Conservation (phyloP, 1,140 invertebrate genomes). For the Drosophila dunni region DNA sequence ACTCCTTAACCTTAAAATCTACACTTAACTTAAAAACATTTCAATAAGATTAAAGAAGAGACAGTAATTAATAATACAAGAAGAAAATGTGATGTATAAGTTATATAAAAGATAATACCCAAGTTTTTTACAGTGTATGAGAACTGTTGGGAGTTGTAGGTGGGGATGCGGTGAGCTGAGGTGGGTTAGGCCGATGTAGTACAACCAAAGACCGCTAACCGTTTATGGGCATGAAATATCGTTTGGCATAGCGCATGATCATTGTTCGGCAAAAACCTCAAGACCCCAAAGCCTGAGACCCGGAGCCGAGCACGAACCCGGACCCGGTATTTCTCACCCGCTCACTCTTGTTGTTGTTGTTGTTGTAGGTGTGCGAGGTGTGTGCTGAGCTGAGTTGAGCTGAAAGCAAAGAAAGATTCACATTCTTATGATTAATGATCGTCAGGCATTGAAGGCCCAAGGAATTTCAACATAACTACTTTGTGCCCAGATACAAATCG, state of each 20-base stretch:
- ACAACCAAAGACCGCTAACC: conserved; percentile 52
- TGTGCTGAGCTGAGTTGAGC: conserved; percentile 2
- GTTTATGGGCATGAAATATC: conserved; percentile 80
- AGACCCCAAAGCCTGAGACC: conserved; percentile 31
- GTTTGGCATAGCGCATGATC: conserved; percentile 65
- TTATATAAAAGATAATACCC: background rate
- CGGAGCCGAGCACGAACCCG: conserved; percentile 2
- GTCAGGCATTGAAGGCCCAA: conserved; percentile 41
- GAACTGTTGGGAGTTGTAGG: background rate
- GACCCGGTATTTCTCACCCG: conserved; percentile 5
- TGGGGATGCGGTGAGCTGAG: background rate
- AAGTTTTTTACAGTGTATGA: conserved; percentile 9
- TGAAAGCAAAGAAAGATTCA: conserved; percentile 67
- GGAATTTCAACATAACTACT: conserved; percentile 84
- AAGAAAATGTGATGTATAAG: background rate
- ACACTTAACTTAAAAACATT: no score
- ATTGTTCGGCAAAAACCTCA: conserved; percentile 67
- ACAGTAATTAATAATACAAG: background rate
- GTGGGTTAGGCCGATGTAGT: conserved; percentile 34
- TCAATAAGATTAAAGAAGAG: no score
- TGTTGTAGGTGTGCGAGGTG: conserved; percentile 64
- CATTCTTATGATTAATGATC: conserved; percentile 83
- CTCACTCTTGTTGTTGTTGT: conserved; percentile 17
- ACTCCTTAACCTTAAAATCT: no score
- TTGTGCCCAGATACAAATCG: conserved; percentile 84